phyloP scores from a whole-genome alignment of 53 echinoderm and acorn worm genomes.

The Echinometra lucunter region DNA sequence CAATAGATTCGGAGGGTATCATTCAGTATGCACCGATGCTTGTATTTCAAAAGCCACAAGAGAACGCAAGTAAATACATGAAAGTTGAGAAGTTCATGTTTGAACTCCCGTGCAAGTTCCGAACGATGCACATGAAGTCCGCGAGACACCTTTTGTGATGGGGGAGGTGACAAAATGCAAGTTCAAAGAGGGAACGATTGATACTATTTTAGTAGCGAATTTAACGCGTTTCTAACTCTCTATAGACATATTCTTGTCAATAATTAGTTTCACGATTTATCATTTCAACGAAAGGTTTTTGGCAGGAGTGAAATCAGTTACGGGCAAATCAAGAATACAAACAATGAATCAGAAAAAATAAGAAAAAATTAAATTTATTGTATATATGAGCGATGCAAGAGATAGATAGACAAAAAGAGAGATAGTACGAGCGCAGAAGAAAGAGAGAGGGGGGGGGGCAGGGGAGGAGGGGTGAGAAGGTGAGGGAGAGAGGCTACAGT shows the following conservation, averaged over 20 bases:
- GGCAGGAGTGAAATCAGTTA: not conserved
- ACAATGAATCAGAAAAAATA: not conserved
- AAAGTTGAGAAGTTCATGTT: slow-evolving; percentile 37
- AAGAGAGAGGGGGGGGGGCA: not conserved
- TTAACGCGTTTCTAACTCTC: not conserved
- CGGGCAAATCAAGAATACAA: not conserved
- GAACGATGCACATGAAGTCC: not conserved
- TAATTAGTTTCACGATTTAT: not conserved
- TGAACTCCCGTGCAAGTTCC: not conserved
- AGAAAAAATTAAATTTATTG: too few relatives aligned
- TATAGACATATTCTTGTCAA: not conserved
- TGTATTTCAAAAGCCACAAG: not conserved
- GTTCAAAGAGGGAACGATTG: not conserved
- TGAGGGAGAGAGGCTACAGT: too few relatives aligned
- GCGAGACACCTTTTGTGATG: slow-evolving; percentile 10
- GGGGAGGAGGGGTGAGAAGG: too few relatives aligned
- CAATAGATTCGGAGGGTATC: not conserved
- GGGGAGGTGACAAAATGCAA: not conserved
- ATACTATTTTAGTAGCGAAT: slow-evolving; percentile 2
- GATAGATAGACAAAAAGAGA: not conserved
- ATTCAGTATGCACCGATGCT: not conserved
- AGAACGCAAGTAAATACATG: not conserved
- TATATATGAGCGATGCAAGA: not conserved
- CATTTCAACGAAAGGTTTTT: not conserved
- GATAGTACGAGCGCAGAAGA: not conserved